A percentile compares a stretch with the other conserved stretches of the same genome.
These are phyloP conservation scores for Dendrocopos noguchii DNA, from an alignment of 2,113 vertebrate genomes.

Conservation along the genomic window DNA sequence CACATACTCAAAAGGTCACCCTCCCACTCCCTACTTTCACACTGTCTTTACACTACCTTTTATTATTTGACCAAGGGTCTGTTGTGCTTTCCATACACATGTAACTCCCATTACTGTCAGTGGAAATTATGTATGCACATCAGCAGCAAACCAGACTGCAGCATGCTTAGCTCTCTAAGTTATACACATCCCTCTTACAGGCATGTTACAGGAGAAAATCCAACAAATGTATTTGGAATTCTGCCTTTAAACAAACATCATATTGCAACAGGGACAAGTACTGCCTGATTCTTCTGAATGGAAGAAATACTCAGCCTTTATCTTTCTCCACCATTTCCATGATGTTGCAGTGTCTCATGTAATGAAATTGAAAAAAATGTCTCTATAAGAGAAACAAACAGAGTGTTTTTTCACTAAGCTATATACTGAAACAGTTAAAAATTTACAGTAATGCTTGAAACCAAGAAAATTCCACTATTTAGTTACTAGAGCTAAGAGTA, in stretches of 20 bases:
- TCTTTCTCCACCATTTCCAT: background rate
- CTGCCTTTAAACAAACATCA: conserved; percentile 53
- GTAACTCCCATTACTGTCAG: conserved; percentile 63
- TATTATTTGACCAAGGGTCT: conserved; percentile 39
- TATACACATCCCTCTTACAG: conserved; percentile 43
- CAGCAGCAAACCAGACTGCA: conserved; percentile 58
- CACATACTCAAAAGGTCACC: background rate
- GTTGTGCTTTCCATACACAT: conserved; percentile 51
- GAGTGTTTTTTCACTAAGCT: background rate
- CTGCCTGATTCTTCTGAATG: background rate
- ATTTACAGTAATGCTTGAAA: background rate
- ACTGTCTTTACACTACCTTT: background rate
- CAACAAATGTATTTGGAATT: conserved; percentile 55
- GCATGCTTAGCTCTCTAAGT: conserved; percentile 53
- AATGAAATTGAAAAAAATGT: background rate
- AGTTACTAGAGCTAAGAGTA: background rate
- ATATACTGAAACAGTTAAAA: background rate
- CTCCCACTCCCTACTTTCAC: background rate
- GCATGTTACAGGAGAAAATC: conserved; percentile 50
- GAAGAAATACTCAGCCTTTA: background rate
- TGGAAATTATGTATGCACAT: conserved; percentile 54
- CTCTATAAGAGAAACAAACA: background rate
- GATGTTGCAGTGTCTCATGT: background rate
- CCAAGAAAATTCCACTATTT: background rate
- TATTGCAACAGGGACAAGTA: background rate